Evolutionary conservation across 1,140 invertebrate genomes (phyloP).

Genomic region (Teleopsis dalmanni): DNA sequence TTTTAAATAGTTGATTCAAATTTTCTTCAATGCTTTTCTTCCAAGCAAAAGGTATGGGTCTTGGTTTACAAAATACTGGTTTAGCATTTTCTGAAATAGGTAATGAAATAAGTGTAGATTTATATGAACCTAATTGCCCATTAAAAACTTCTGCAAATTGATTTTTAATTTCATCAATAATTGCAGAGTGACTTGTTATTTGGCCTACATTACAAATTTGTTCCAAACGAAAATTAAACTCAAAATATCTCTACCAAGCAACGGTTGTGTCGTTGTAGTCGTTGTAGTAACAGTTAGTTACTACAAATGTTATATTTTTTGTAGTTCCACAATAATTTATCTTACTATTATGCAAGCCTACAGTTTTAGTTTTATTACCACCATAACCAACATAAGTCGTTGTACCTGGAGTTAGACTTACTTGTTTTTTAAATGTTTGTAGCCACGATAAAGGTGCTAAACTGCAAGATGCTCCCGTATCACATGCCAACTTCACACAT

Average conservation of each 20-base stretch:
- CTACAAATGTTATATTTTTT: constrained; percentile 5
- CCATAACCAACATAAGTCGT: constrained; percentile 6
- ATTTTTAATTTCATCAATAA: constrained; percentile 7
- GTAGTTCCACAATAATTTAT: constrained; percentile 4
- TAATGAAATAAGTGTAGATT: constrained; percentile 4
- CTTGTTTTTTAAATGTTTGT: constrained; percentile 3
- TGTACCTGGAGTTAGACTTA: constrained; percentile 1
- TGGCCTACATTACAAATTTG: no score
- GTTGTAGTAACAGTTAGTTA: neutral
- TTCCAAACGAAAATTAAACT: constrained; percentile 9
- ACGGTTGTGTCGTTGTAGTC: no score
- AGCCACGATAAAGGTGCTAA: constrained; percentile 2
- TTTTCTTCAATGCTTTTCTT: constrained; percentile 17
- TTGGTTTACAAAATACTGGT: constrained; percentile 26
- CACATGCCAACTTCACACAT: constrained; percentile 1
- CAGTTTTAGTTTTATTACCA: constrained; percentile 10
- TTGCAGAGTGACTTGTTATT: no score
- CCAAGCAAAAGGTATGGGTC: constrained; percentile 20
- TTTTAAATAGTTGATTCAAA: constrained; percentile 16
- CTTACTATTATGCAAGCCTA: constrained; percentile 1
- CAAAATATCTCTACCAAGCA: constrained; percentile 9
- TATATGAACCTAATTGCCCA: constrained; percentile 6
- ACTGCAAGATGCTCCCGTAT: constrained; percentile 7
- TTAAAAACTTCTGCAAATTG: constrained; percentile 7
- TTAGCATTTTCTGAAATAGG: constrained; percentile 12